Conservation (phyloP, 2,888 invertebrate genomes). For the Drosophila suboccidentalis region DNA sequence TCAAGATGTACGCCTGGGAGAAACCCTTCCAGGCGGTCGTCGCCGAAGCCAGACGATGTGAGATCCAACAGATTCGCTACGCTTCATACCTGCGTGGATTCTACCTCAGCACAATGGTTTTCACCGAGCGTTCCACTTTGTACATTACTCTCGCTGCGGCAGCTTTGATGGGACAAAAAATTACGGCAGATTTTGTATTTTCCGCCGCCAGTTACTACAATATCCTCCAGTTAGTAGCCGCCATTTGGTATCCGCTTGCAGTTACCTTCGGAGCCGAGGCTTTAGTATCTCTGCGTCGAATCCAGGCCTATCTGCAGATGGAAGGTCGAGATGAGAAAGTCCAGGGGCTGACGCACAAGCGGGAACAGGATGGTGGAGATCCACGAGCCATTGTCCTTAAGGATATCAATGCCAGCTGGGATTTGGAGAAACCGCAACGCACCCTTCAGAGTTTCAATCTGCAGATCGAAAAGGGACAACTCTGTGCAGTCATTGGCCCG, state of each 20-base stretch:
- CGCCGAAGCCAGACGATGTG: slow-evolving; percentile 90
- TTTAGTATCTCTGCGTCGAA: slow-evolving; percentile 86
- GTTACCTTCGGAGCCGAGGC: slow-evolving; percentile 88
- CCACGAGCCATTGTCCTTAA: slow-evolving; percentile 84
- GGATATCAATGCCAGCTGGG: slow-evolving; percentile 86
- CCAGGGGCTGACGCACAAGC: slow-evolving; percentile 78
- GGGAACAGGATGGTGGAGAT: slow-evolving; percentile 59
- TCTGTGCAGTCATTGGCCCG: slow-evolving; percentile 94
- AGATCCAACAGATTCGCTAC: slow-evolving; percentile 88
- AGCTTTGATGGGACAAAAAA: slow-evolving; percentile 89
- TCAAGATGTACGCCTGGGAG: slow-evolving; percentile 99
- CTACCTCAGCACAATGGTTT: slow-evolving; percentile 91
- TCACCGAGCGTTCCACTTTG: slow-evolving; percentile 93
- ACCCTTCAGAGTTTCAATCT: slow-evolving; percentile 87
- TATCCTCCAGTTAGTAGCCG: slow-evolving; percentile 88
- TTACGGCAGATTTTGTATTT: slow-evolving; percentile 90
- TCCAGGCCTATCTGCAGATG: slow-evolving; percentile 87
- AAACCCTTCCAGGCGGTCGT: slow-evolving; percentile 95
- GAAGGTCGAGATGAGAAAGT: slow-evolving; percentile 86
- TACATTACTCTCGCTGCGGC: slow-evolving; percentile 93
- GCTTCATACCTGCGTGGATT: slow-evolving; percentile 89
- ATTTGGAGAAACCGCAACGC: slow-evolving; percentile 86
- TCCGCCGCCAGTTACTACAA: slow-evolving; percentile 92
- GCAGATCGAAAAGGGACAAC: slow-evolving; percentile 88
- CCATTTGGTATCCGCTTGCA: slow-evolving; percentile 88